A percentile compares a stretch with the other conserved stretches of the same genome.
Evolutionary conservation across 2,797 vertebrate genomes (phyloP).

Genomic region (Hemibagrus guttatus): DNA sequence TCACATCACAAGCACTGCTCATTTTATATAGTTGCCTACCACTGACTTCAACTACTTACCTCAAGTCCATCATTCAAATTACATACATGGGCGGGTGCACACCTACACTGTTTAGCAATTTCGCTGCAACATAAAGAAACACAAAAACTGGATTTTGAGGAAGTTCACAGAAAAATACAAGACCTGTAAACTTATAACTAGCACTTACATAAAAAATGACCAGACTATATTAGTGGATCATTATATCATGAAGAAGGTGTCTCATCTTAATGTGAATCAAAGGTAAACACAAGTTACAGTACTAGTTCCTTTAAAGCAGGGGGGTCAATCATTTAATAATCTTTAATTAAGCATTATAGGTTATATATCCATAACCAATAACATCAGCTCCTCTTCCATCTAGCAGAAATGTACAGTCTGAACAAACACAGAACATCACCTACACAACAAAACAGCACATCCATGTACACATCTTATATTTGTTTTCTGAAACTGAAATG

Average conservation of each 20-base stretch:
- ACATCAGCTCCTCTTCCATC: too few relatives aligned
- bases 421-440: too few relatives aligned
- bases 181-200: background rate
- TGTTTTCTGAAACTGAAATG: too few relatives aligned
- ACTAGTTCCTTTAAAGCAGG: background rate
- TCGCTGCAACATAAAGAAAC: background rate
- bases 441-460: too few relatives aligned
- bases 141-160: background rate
- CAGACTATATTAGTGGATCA: background rate
- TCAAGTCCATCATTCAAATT: background rate
- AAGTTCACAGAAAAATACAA: background rate
- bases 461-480: too few relatives aligned
- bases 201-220: background rate
- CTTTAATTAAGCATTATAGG: too few relatives aligned
- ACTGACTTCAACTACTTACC: background rate
- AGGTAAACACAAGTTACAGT: background rate
- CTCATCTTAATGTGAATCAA: background rate
- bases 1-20: background rate
- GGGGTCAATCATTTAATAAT: background rate
- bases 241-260: background rate
- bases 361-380: too few relatives aligned
- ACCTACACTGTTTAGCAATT: background rate
- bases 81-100: background rate
- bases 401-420: too few relatives aligned
- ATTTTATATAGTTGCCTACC: background rate